Evolutionary conservation across 2,113 vertebrate genomes (phyloP).

Genomic region (Siphamia tubifer): DNA sequence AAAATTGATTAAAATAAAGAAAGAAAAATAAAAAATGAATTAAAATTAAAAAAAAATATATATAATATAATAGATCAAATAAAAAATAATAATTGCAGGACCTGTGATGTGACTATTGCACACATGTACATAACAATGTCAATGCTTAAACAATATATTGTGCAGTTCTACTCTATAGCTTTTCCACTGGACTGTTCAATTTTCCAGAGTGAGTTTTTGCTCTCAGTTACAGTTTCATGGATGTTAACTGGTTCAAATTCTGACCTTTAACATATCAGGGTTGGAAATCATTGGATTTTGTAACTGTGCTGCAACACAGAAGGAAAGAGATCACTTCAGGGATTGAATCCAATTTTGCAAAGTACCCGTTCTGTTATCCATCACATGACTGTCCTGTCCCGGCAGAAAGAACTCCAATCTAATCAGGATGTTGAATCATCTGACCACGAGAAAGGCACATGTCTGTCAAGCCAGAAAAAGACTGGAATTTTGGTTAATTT

Average conservation of each 20-base stretch:
- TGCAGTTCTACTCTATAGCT: too few species aligned
- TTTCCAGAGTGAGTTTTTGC: not conserved
- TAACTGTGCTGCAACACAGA: not conserved
- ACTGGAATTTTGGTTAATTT: not conserved
- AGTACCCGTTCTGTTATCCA: not conserved
- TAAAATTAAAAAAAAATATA: too few species aligned
- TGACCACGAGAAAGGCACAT: constrained; percentile 25
- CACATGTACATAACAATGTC: too few species aligned
- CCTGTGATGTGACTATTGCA: too few species aligned
- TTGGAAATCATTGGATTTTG: not conserved
- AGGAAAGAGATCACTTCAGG: not conserved
- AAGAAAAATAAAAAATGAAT: too few species aligned
- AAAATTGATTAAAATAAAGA: too few species aligned
- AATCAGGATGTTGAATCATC: constrained; percentile 20
- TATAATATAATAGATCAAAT: too few species aligned
- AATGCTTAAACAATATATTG: too few species aligned
- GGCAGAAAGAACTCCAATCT: not conserved
- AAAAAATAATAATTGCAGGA: too few species aligned
- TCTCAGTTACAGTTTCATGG: not conserved
- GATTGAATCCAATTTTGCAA: not conserved
- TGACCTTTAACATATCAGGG: constrained; percentile 1
- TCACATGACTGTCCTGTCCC: constrained; percentile 14
- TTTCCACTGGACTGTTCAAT: not conserved
- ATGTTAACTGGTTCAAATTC: too few species aligned
- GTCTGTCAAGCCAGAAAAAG: not conserved